These are phyloP conservation scores for Mamestra configurata DNA, from an alignment of 1,140 invertebrate species.

Conservation along the genomic window DNA sequence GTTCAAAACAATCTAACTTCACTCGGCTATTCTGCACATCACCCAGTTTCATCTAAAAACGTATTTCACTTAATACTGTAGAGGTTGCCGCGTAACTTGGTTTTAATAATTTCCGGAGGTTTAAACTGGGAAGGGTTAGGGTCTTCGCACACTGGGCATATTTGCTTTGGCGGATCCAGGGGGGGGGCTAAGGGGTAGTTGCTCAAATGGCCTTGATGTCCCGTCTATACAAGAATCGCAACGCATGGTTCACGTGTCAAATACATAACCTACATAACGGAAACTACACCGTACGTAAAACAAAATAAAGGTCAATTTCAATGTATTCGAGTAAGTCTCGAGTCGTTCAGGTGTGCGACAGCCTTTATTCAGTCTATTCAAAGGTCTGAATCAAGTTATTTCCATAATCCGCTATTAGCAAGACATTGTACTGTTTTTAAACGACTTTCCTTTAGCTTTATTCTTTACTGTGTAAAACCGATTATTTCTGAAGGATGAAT, in stretches of 20 bases:
- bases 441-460: slow-evolving; percentile 22
- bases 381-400: slow-evolving; percentile 16
- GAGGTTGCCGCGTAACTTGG: slow-evolving; percentile 25
- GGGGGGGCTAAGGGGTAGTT: no score
- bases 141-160: background rate
- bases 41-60: slow-evolving; percentile 17
- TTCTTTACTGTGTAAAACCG: background rate
- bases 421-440: slow-evolving; percentile 27
- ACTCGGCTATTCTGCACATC: background rate
- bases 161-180: no score
- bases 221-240: no score
- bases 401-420: slow-evolving; percentile 39
- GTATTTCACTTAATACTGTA: slow-evolving; percentile 29
- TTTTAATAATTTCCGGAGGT: slow-evolving; percentile 34
- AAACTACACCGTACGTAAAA: no score
- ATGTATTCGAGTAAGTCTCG: background rate
- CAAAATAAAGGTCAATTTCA: no score
- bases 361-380: background rate
- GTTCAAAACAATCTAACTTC: slow-evolving; percentile 36
- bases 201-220: no score
- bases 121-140: background rate
- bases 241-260: no score
- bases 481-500: slow-evolving; percentile 18
- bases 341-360: background rate
- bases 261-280: no score